Base-by-base conservation (phyloP, 2,113 vertebrate genomes). In the Motacilla tschutschensis region DNA sequence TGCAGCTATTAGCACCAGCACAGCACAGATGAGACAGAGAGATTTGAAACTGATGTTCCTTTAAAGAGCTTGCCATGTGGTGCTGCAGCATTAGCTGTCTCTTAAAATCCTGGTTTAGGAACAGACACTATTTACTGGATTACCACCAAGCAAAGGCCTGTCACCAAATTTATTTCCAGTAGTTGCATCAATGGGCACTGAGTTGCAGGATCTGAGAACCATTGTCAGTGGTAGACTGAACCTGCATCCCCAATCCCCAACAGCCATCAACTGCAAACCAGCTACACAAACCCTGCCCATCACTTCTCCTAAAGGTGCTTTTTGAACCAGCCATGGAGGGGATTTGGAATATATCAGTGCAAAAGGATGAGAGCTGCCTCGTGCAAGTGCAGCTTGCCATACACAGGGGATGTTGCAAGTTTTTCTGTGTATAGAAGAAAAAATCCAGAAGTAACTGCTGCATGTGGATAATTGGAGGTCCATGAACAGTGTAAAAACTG, bases 111-210 rank as follows among this genome's bases (percentile, higher is more conserved):
- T 63, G 33, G 6, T 79, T 66, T 64, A 71, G 35, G 35, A 82
- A 71, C 48, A 77, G 63, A 47, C 9, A 21, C 10, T 63, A 6
- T 59, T 63, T 75, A 40, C 33, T 43, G 48, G 51, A 76, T 50
- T 77, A 67, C 16, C 20, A 71, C 19, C 38, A 70, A 36, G 75
- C 17, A 89, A 72, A 72, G 38, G 12, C 36, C 48, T 66, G 48
- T 53, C 59, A 46, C 9, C 53, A 79, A 44, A 57, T 73, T 66
- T 12, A 70, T 60, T 70, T 63, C 44, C 24, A 46, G 36, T 6
- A 55, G 67, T 41, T 0, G 0, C 44, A 77, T 47, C 31, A 31
- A 22, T 28, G 26, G 13, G 25, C 15, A 70, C 33, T 5, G 29
- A 48, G 24, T 8, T 50, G 50, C 43, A 83, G 43, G 35, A 51